phyloP scores from a whole-genome alignment of 1,140 invertebrate genomes.

The Holotrichia oblita region DNA sequence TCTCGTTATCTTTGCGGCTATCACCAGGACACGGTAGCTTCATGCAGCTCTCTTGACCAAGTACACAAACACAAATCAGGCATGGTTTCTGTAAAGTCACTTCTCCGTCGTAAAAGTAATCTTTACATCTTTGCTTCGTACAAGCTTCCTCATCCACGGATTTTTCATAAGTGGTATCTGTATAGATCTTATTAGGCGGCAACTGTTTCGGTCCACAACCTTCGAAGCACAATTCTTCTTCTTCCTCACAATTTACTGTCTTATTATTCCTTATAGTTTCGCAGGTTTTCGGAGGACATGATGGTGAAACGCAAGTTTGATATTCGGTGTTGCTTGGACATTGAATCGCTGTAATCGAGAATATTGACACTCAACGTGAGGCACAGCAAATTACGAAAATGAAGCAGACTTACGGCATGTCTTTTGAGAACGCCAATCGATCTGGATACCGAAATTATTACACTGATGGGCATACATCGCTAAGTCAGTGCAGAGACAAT shows the following conservation, averaged over 20 bases:
- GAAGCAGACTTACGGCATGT: constrained; percentile 4
- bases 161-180: background rate
- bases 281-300: background rate
- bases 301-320: background rate
- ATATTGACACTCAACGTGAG: too few species aligned
- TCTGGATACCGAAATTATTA: background rate
- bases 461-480: background rate
- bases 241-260: background rate
- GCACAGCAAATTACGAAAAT: too few species aligned
- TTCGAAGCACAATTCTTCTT: background rate
- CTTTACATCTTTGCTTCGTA: background rate
- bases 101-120: background rate
- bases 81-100: background rate
- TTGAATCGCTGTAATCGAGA: background rate
- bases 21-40: too few species aligned
- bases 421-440: background rate
- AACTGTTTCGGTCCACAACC: background rate
- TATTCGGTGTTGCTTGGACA: background rate
- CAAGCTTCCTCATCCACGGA: background rate
- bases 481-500: background rate
- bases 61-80: background rate
- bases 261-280: background rate
- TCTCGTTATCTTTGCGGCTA: too few species aligned
- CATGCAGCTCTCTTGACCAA: background rate
- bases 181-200: background rate